Evolutionary conservation across 2,113 vertebrate genomes (phyloP).

Genomic region (Junco hyemalis): DNA sequence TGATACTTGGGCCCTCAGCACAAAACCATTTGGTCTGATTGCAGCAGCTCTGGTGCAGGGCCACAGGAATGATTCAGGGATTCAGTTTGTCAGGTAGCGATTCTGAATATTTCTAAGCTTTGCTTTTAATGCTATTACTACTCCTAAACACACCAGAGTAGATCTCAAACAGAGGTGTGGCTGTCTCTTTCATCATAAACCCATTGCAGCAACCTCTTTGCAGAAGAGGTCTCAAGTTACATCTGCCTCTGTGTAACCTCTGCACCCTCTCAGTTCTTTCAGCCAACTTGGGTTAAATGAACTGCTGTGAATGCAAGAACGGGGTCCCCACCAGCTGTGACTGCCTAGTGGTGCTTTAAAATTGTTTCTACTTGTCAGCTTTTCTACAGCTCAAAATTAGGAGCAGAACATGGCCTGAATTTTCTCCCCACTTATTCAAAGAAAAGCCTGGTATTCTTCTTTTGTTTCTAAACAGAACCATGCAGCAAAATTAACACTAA

Average conservation of each 20-base stretch:
- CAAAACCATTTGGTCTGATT: not conserved
- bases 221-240: not conserved
- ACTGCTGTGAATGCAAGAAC: not conserved
- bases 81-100: not conserved
- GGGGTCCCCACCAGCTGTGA: not conserved
- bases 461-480: not conserved
- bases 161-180: not conserved
- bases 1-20: not conserved
- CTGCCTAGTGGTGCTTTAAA: not conserved
- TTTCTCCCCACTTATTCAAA: not conserved
- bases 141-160: not conserved
- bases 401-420: not conserved
- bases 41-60: not conserved
- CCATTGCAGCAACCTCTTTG: not conserved
- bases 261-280: not conserved
- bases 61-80: not conserved
- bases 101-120: not conserved
- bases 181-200: not conserved
- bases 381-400: not conserved
- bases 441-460: not conserved
- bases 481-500: not conserved
- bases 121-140: not conserved
- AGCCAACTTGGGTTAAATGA: not conserved
- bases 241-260: not conserved
- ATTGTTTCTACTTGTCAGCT: not conserved